phyloP scores from a whole-genome alignment of 2,113 vertebrate species.

The Hydrochoerus hydrochaeris region DNA sequence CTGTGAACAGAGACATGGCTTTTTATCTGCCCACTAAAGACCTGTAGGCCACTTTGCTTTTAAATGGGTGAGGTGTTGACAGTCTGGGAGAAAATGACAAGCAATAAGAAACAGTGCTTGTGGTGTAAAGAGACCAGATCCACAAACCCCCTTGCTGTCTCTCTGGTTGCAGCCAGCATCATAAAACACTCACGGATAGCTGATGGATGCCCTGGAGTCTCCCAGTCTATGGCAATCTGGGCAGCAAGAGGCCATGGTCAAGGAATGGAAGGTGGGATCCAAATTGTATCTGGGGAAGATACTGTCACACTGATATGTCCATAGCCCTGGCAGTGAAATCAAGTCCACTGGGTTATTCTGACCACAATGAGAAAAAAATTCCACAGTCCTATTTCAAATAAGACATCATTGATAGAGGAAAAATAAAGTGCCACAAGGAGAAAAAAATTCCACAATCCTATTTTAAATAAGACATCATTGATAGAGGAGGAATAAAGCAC shows the following conservation, averaged over 20 bases:
- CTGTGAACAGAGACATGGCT: neutral
- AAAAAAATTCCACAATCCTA: neutral
- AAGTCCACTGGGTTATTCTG: neutral
- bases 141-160: neutral
- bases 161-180: neutral
- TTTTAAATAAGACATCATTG: neutral
- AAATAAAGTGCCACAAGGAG: fast-evolving
- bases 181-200: neutral
- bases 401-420: neutral
- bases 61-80: neutral
- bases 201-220: neutral
- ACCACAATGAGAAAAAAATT: no score
- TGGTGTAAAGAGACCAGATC: neutral
- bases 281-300: neutral
- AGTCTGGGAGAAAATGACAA: slow-evolving; percentile 35
- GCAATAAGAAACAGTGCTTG: slow-evolving; percentile 38
- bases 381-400: neutral
- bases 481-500: fast-evolving
- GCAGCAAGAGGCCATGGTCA: neutral
- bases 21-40: neutral
- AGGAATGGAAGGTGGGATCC: neutral
- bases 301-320: neutral
- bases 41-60: neutral
- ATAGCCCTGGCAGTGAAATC: neutral
- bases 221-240: fast-evolving